Conservation (phyloP, 2,797 vertebrate genomes). For the Hemitrygon akajei region DNA sequence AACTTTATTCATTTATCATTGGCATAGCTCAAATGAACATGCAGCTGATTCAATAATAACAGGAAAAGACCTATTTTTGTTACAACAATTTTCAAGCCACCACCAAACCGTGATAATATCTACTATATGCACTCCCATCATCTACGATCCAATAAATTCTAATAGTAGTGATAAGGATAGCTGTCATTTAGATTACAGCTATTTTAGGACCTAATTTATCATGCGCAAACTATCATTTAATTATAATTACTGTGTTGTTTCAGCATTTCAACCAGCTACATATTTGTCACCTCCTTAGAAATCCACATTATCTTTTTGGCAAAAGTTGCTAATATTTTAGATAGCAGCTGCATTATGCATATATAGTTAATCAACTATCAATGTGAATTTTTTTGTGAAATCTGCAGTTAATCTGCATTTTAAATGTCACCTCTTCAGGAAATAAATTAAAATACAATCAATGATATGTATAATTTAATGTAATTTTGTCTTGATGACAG, state of each 20-base stretch:
- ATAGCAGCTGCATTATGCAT: not conserved
- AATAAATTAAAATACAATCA: conserved; percentile 25
- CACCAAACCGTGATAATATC: conserved; percentile 36
- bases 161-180: conserved; percentile 33
- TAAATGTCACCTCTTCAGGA: conserved; percentile 20
- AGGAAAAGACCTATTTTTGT: conserved; percentile 16
- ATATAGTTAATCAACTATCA: not conserved
- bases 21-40: conserved; percentile 19
- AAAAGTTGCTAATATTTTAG: conserved; percentile 7
- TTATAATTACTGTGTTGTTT: conserved; percentile 26
- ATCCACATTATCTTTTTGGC: not conserved
- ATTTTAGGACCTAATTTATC: conserved; percentile 30
- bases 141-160: conserved; percentile 33
- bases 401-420: conserved; percentile 8
- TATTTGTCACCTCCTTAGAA: conserved; percentile 1
- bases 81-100: not conserved
- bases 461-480: conserved; percentile 13
- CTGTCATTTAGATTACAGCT: conserved; percentile 38
- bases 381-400: not conserved
- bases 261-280: not conserved
- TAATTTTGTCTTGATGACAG: not conserved
- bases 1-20: conserved; percentile 13
- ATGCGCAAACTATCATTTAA: conserved; percentile 22
- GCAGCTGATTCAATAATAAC: not conserved
- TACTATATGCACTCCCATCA: conserved; percentile 11